Evolutionary conservation across 2,113 vertebrate species (phyloP), one percentile per base, ranked within the genome.

Genomic region (Sebastes schlegelii): DNA sequence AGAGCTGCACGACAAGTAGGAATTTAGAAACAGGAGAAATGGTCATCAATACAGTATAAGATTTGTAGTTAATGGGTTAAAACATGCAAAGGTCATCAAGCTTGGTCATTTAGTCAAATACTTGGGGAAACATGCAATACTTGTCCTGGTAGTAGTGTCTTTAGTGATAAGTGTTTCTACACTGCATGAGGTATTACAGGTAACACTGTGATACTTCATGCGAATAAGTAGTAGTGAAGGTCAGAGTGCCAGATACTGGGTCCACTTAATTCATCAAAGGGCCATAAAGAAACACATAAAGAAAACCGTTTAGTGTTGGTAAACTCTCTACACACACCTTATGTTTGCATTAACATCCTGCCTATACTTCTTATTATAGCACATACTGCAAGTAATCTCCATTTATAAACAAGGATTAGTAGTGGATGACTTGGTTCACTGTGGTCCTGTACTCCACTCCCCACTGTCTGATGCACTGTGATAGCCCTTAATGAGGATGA

Each of bases 401-500:
- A 82, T 87, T 73, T 70, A 79, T 43, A 75, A 80, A 89, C 68
- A 70, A 80, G 82, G 72, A 82, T 76, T 63, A 79, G 75, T 65
- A 79, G 75, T 92, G 77, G 84, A 89, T 87, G 84, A 87, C 80
- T 85, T 84, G 85, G 84, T 88, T 90, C 90, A 79, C 83, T 73
- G 84, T 89, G 90, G 82, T 86, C 83, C 81, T 86, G 77, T 52
- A 34, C 84, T 77, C 84, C 79, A 88, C 83, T 84, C 83, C 82
- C 86, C 73, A 16, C 91, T 83, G 89, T 81, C 84, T 82, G 86
- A 91, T 85, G 86, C 83, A 89, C 91, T 91, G 90, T 89, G 89
- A 90, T 95, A 95, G 95, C 95, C 95, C 95, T 95, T 95, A 92
- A 95, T 94, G 94, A 94, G 52, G 85, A 94, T 91, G 92, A 92